Evolutionary conservation across 2,113 vertebrate genomes (phyloP).

Genomic region (Nothocercus nigrocapillus): DNA sequence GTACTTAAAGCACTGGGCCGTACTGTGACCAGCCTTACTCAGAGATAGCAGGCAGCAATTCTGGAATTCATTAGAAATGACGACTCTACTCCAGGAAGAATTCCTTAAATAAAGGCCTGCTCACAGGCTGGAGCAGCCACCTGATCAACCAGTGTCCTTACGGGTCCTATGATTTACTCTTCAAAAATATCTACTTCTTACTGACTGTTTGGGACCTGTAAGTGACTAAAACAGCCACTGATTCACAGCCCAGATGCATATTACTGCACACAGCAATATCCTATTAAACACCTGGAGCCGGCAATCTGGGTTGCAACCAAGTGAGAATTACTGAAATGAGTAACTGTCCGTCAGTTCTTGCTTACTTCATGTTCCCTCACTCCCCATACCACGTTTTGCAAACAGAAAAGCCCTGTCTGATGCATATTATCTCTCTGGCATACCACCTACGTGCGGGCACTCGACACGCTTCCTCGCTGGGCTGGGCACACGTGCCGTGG

Average conservation of each 20-base stretch:
- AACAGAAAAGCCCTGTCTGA: background rate
- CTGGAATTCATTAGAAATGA: background rate
- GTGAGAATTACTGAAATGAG: background rate
- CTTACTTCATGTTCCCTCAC: background rate
- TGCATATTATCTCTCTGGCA: background rate
- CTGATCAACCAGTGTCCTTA: background rate
- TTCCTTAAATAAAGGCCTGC: background rate
- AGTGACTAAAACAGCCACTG: background rate
- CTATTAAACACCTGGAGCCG: background rate
- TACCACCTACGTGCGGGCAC: background rate
- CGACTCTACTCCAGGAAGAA: background rate
- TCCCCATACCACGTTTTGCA: background rate
- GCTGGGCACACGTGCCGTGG: background rate
- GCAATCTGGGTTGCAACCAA: background rate
- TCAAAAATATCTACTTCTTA: background rate
- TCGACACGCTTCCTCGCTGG: background rate
- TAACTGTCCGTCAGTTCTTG: background rate
- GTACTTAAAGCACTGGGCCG: background rate
- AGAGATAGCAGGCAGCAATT: background rate
- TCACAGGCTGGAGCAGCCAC: background rate
- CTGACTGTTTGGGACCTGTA: background rate
- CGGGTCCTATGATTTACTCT: background rate
- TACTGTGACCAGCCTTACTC: background rate
- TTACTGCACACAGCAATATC: background rate
- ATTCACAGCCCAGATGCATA: background rate